Base-by-base conservation (phyloP, 2,797 vertebrate species). In the Bradypus variegatus region DNA sequence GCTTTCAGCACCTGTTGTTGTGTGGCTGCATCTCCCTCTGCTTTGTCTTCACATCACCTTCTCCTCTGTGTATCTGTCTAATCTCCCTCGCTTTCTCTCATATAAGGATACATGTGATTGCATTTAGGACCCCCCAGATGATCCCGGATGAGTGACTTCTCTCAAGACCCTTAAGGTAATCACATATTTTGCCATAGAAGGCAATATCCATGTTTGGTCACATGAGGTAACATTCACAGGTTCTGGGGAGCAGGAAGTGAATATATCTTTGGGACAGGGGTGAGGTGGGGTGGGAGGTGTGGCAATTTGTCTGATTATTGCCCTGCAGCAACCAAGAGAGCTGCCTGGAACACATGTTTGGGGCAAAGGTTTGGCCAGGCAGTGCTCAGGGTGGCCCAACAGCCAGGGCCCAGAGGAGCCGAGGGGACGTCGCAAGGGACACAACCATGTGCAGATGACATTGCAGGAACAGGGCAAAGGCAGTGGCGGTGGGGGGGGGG, bases 241-340 rank as follows among this genome's bases (percentile, higher is more conserved):
- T 64, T 45, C 85, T 77, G 81, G 38, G 36, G 45, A 12, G 62
- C 72, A 67, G 75, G 60, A 77, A 78, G 50, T 67, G 60, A 73
- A 13, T 72, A 16, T 60, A 16, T 60, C 16, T 25, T 76, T 41
- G 27, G 64, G 21, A 27, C 21, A 53, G 45, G 41, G 53, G 12
- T 23, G 58, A 8, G 21, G 58, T 23, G 21, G 58, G 21, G 58
- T 58, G 58, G 21, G 58, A 58, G 58, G 21, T 58, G 21, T 21
- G 25, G 8, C 3, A 36, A 81, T 93, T 91, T 90, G 83, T 75
- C 72, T 60, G 76, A 65, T 58, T 31, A 89, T 69, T 90, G 94
- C 93, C 95, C 76, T 88, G 92, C 92, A 80, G 95, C 78, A 89
- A 78, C 93, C 91, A 83, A 90, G 55, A 92, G 89, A 84, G 55